These are phyloP conservation scores for Campoplex nolae DNA, from an alignment of 2,888 invertebrate genomes.

Conservation along the genomic window DNA sequence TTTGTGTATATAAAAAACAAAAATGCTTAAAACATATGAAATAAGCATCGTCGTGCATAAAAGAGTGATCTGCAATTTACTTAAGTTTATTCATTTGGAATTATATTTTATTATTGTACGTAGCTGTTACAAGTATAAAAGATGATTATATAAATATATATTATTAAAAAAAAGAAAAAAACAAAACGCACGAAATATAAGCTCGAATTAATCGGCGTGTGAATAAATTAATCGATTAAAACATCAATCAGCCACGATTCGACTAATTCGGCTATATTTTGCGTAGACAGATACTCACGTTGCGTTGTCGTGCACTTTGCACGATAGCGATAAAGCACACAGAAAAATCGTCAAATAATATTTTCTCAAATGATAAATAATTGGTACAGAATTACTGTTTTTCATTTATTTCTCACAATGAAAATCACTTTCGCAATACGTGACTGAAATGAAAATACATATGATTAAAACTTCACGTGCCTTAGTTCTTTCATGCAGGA, in stretches of 20 bases:
- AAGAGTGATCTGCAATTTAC: slow-evolving; percentile 82
- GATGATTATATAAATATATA: slow-evolving; percentile 48
- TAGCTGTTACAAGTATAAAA: slow-evolving; percentile 68
- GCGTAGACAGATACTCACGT: slow-evolving; percentile 55
- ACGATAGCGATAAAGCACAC: slow-evolving; percentile 21
- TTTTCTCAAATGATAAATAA: slow-evolving; percentile 63
- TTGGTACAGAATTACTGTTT: slow-evolving; percentile 61
- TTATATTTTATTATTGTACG: slow-evolving; percentile 71
- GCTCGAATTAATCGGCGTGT: slow-evolving; percentile 67
- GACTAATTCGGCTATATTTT: not conserved
- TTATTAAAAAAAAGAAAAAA: not conserved
- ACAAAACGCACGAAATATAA: slow-evolving; percentile 69
- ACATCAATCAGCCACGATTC: not conserved
- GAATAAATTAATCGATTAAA: not conserved
- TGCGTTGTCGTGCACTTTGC: slow-evolving; percentile 14
- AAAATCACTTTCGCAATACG: slow-evolving; percentile 36
- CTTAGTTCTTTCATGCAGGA: slow-evolving; percentile 76
- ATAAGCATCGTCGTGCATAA: slow-evolving; percentile 70
- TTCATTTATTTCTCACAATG: not conserved
- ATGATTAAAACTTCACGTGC: slow-evolving; percentile 70
- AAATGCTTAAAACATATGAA: slow-evolving; percentile 73
- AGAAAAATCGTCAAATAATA: slow-evolving; percentile 48
- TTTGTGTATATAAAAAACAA: slow-evolving; percentile 72
- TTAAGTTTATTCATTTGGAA: slow-evolving; percentile 76
- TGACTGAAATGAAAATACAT: slow-evolving; percentile 71